phyloP scores from a whole-genome alignment of 2,797 vertebrate species.

The Vespertilio murinus region DNA sequence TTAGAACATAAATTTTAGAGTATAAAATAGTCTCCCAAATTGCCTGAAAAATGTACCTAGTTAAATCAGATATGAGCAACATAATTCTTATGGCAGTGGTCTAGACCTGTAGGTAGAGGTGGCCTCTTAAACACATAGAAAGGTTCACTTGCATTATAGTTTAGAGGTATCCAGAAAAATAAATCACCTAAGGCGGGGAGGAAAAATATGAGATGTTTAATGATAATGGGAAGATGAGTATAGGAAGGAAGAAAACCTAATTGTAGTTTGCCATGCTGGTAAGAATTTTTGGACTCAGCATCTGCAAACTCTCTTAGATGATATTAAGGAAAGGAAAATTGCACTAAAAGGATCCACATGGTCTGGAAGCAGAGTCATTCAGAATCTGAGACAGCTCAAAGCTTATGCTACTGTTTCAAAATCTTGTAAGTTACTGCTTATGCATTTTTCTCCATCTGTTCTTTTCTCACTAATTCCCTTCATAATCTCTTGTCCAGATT shows the following conservation, averaged over 20 bases:
- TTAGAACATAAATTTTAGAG: neutral
- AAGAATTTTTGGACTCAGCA: neutral
- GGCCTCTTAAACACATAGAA: neutral
- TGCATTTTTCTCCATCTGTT: neutral
- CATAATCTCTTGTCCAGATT: neutral
- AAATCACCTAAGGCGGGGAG: neutral
- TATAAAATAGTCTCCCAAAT: neutral
- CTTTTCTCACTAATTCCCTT: neutral
- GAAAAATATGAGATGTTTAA: neutral
- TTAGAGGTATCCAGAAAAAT: neutral
- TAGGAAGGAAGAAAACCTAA: neutral
- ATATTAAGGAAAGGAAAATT: neutral
- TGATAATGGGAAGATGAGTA: neutral
- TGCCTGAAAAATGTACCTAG: neutral
- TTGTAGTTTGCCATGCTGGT: neutral
- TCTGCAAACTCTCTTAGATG: neutral
- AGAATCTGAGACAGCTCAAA: neutral
- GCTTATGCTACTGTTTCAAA: neutral
- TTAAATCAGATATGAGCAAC: neutral
- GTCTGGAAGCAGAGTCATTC: neutral
- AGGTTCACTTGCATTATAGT: neutral
- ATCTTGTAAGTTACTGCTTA: neutral
- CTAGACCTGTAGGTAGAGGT: neutral
- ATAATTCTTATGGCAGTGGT: neutral
- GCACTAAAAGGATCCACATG: neutral